These are phyloP conservation scores for Oligia fasciuncula DNA, from an alignment of 2,888 invertebrate species.

Conservation along the genomic window DNA sequence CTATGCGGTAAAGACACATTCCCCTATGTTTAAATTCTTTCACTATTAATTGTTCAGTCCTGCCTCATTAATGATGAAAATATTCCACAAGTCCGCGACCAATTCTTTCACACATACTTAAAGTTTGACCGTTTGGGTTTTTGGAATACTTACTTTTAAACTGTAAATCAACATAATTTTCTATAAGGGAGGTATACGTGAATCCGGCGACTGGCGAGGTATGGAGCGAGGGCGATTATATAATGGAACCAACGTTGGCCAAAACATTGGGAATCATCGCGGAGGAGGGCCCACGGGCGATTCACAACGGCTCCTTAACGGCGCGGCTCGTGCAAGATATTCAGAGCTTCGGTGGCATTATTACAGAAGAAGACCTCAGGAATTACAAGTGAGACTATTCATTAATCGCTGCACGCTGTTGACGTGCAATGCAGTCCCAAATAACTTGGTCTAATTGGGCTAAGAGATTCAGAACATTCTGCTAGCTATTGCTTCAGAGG, in stretches of 20 bases:
- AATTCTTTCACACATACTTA: neutral
- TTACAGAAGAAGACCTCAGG: conserved; percentile 94
- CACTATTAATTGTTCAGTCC: neutral
- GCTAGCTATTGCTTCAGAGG: neutral
- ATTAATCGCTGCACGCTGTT: neutral
- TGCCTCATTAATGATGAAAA: neutral
- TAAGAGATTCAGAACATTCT: neutral
- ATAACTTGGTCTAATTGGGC: neutral
- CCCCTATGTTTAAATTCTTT: neutral
- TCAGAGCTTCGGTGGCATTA: conserved; percentile 92
- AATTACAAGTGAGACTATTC: conserved; percentile 90
- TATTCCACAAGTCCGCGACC: neutral
- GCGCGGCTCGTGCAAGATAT: conserved; percentile 92
- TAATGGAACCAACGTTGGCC: conserved; percentile 92
- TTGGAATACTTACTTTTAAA: neutral
- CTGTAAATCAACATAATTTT: neutral
- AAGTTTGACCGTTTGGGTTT: neutral
- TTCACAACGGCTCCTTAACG: conserved; percentile 94
- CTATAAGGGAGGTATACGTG: conserved; percentile 89
- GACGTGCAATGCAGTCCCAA: neutral
- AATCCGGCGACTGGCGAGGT: conserved; percentile 91
- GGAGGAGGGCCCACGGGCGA: conserved; percentile 91
- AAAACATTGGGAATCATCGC: conserved; percentile 92
- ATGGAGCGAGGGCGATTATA: conserved; percentile 91
- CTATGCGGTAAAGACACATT: conserved; percentile 85